A percentile compares a stretch with the other conserved stretches of the same genome.
Evolutionary conservation across 2,888 invertebrate genomes (phyloP).

Genomic region (Tetanocera ferruginea): DNA sequence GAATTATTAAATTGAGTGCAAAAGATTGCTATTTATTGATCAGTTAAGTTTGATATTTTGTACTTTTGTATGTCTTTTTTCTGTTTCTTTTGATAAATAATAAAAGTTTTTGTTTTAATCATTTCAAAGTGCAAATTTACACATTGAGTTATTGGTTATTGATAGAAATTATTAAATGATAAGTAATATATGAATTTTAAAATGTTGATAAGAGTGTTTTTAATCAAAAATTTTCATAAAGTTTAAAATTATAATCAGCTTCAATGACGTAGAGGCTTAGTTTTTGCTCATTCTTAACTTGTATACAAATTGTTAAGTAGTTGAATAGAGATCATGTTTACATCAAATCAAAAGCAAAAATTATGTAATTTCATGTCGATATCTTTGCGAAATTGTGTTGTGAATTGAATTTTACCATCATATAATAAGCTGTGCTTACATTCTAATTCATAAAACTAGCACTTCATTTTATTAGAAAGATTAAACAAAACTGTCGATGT

Average conservation of each 20-base stretch:
- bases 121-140: background rate
- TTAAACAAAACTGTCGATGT: too few species aligned
- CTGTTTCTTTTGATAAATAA: slow-evolving; percentile 14
- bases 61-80: background rate
- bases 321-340: background rate
- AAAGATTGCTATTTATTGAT: background rate
- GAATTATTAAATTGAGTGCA: too few species aligned
- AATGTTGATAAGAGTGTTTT: background rate
- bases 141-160: background rate
- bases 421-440: too few species aligned
- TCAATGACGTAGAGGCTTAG: background rate
- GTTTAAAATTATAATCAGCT: background rate
- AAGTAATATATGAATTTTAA: slow-evolving; percentile 16
- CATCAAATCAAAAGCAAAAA: background rate
- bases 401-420: too few species aligned
- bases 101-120: slow-evolving; percentile 3
- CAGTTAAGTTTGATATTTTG: background rate
- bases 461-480: too few species aligned
- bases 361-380: too few species aligned
- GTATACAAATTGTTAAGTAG: background rate
- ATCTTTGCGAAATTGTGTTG: too few species aligned
- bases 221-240: background rate
- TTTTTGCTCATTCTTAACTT: background rate
- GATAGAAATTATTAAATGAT: background rate
- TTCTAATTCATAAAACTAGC: too few species aligned